phyloP scores from a whole-genome alignment of 2,797 vertebrate genomes.

The Sebastes matsubarae region DNA sequence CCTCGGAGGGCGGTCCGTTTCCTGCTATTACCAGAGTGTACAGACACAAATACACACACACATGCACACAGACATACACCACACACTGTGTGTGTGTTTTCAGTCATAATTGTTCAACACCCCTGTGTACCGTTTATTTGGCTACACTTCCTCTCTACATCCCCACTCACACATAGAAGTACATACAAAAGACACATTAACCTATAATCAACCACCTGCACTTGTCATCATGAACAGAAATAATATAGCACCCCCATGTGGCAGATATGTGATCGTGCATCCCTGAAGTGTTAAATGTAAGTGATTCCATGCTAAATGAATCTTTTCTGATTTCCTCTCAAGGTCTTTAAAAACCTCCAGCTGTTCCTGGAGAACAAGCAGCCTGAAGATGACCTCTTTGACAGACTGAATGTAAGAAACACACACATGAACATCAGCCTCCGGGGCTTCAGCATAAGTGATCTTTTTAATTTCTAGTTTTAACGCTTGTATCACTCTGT shows the following conservation, averaged over 20 bases:
- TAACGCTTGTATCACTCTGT: not conserved
- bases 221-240: slow-evolving; percentile 24
- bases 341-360: slow-evolving; percentile 98
- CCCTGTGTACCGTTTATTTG: not conserved
- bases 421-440: not conserved
- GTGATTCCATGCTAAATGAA: not conserved
- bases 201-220: slow-evolving; percentile 14
- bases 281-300: not conserved
- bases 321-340: slow-evolving; percentile 51
- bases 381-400: slow-evolving; percentile 95
- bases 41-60: slow-evolving; percentile 10
- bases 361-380: slow-evolving; percentile 98
- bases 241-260: slow-evolving; percentile 45
- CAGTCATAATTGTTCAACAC: slow-evolving; percentile 6
- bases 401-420: slow-evolving; percentile 92
- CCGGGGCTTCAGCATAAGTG: not conserved
- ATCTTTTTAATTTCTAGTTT: not conserved
- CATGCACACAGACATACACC: not conserved
- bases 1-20: slow-evolving; percentile 67
- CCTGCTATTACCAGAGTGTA: slow-evolving; percentile 59
- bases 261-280: slow-evolving; percentile 35
- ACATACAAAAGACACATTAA: not conserved
- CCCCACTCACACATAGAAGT: not conserved
- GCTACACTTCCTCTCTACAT: not conserved
- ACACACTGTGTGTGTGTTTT: slow-evolving; percentile 3